A percentile compares a stretch with the other conserved stretches of the same genome.
Evolutionary conservation across 2,888 invertebrate species (phyloP).

Genomic region (Drosophila tanythrix): DNA sequence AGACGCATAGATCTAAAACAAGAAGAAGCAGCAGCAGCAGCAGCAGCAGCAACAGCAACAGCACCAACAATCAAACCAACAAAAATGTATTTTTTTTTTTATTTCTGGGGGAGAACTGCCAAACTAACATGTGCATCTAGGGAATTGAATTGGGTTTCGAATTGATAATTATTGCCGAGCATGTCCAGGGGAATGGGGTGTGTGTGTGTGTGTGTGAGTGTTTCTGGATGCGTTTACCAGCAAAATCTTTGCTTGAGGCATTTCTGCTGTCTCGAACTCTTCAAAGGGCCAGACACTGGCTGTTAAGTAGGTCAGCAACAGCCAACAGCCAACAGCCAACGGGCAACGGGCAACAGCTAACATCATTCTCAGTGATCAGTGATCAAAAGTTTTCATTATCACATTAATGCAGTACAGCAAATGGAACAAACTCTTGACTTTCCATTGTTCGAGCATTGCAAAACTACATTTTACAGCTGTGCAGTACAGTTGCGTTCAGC

Average conservation of each 20-base stretch:
- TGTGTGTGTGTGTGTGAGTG: constrained; percentile 24
- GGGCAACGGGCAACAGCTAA: neutral
- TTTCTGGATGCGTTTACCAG: constrained; percentile 38
- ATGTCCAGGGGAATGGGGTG: constrained; percentile 1
- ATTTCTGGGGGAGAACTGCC: constrained; percentile 13
- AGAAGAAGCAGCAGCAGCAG: constrained; percentile 1
- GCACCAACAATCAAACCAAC: constrained; percentile 34
- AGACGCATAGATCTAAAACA: constrained; percentile 51
- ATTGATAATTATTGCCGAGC: constrained; percentile 24
- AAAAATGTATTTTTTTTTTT: constrained; percentile 1
- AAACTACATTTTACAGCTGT: neutral
- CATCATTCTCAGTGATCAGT: constrained; percentile 1
- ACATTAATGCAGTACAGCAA: constrained; percentile 17
- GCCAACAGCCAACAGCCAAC: constrained; percentile 5
- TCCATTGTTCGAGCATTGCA: neutral
- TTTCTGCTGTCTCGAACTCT: constrained; percentile 30
- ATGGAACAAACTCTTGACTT: neutral
- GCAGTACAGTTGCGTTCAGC: neutral
- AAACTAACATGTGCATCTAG: constrained; percentile 40
- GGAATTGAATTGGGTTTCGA: constrained; percentile 30
- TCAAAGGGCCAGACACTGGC: constrained; percentile 54
- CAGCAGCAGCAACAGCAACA: neutral
- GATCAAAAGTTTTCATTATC: constrained; percentile 39
- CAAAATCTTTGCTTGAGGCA: constrained; percentile 16
- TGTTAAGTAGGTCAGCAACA: constrained; percentile 70